Evolutionary conservation across 92 coral and sea anemone genomes (phyloP).

Genomic region (Palythoa caribaeorum): DNA sequence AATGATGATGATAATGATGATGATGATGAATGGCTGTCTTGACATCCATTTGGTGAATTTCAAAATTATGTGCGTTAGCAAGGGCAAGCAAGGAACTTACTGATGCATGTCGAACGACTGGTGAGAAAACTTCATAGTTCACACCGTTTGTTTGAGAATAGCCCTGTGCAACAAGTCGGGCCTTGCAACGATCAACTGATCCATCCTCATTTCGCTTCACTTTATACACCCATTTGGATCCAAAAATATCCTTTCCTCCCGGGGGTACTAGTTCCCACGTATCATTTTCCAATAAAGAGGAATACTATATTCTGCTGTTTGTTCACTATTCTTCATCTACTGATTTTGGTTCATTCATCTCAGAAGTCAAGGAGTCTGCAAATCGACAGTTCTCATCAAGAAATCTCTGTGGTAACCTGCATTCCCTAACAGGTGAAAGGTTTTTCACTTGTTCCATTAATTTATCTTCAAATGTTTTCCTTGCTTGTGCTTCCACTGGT

Average conservation of each 20-base stretch:
- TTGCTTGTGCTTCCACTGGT: background rate
- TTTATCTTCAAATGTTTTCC: constrained; percentile 32
- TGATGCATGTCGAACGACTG: constrained; percentile 63
- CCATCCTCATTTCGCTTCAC: constrained; percentile 60
- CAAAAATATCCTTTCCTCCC: constrained; percentile 43
- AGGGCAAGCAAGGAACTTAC: constrained; percentile 66
- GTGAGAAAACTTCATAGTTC: constrained; percentile 61
- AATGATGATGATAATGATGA: too few relatives aligned
- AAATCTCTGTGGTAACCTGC: constrained; percentile 12
- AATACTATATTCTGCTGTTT: constrained; percentile 32
- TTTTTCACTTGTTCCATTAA: constrained; percentile 17
- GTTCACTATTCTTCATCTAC: constrained; percentile 20
- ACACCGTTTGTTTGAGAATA: constrained; percentile 62
- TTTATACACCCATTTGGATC: constrained; percentile 59
- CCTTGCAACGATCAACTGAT: constrained; percentile 56
- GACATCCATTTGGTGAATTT: constrained; percentile 63
- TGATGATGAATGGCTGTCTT: too few relatives aligned
- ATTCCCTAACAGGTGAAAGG: background rate
- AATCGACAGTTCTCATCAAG: background rate
- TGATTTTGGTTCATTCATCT: constrained; percentile 22
- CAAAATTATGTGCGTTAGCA: constrained; percentile 63
- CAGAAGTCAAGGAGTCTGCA: constrained; percentile 21
- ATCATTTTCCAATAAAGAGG: constrained; percentile 43
- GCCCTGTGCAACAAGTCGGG: constrained; percentile 64
- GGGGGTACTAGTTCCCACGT: too few relatives aligned